Conservation (phyloP, 2,797 vertebrate genomes). For the Coreius guichenoti region DNA sequence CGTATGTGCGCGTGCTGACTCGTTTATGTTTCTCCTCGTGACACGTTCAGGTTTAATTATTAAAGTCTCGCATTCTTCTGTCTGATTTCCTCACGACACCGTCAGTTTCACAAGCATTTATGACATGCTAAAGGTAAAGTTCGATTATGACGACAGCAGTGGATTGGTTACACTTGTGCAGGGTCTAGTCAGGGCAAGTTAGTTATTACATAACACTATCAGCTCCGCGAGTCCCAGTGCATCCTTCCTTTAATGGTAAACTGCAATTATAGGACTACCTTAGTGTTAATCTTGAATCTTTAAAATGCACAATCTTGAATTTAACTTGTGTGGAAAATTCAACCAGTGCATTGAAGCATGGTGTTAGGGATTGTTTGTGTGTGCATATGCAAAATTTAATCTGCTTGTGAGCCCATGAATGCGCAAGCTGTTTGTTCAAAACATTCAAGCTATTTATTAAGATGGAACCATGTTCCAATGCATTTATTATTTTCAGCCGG, state of each 20-base stretch:
- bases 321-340: background rate
- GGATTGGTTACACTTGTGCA: slow-evolving; percentile 31
- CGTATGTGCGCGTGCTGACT: background rate
- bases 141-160: slow-evolving; percentile 25
- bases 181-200: slow-evolving; percentile 56
- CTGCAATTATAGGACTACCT: slow-evolving; percentile 41
- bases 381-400: background rate
- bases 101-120: slow-evolving; percentile 16
- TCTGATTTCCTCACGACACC: slow-evolving; percentile 8
- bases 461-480: background rate
- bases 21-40: slow-evolving; percentile 18
- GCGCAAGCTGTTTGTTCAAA: background rate
- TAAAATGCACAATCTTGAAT: background rate
- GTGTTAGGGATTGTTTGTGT: background rate
- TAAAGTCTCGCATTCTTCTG: slow-evolving; percentile 11
- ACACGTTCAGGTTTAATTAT: slow-evolving; percentile 23
- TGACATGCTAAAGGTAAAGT: background rate
- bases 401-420: background rate
- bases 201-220: slow-evolving; percentile 87
- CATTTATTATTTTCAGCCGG: background rate
- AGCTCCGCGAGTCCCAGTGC: slow-evolving; percentile 62
- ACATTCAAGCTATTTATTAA: background rate
- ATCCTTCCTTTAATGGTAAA: slow-evolving; percentile 55
- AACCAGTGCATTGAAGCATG: background rate
- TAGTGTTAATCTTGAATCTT: slow-evolving; percentile 36